phyloP scores from a whole-genome alignment of 2,797 vertebrate species.

The Bovichtus diacanthus region DNA sequence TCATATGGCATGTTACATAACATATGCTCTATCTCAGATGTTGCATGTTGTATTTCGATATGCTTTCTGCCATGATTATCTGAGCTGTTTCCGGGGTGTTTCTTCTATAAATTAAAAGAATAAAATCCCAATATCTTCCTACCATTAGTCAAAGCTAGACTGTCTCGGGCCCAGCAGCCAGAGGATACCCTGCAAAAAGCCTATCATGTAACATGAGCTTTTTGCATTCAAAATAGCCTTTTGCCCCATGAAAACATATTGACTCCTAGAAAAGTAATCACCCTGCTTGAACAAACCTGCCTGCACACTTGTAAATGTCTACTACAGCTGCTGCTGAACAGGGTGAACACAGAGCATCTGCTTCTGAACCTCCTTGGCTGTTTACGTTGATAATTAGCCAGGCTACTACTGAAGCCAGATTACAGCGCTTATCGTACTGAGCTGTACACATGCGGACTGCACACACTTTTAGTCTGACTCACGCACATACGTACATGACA shows the following conservation, averaged over 20 bases:
- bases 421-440: too few species aligned
- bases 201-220: background rate
- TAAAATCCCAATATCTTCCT: background rate
- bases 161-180: background rate
- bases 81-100: background rate
- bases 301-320: too few species aligned
- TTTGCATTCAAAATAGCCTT: background rate
- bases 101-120: background rate
- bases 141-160: background rate
- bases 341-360: too few species aligned
- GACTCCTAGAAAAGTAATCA: background rate
- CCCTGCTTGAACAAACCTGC: too few species aligned
- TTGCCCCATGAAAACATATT: background rate
- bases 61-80: background rate
- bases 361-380: too few species aligned
- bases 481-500: constrained; percentile 4
- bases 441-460: background rate
- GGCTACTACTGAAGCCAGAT: too few species aligned
- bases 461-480: constrained; percentile 15
- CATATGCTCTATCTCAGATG: constrained; percentile 5
- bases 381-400: too few species aligned
- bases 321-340: too few species aligned
- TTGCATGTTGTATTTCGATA: background rate
- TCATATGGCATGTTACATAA: background rate
- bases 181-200: background rate